Evolutionary conservation across 2,888 invertebrate genomes (phyloP).

Genomic region (Dexiosoma caninum): DNA sequence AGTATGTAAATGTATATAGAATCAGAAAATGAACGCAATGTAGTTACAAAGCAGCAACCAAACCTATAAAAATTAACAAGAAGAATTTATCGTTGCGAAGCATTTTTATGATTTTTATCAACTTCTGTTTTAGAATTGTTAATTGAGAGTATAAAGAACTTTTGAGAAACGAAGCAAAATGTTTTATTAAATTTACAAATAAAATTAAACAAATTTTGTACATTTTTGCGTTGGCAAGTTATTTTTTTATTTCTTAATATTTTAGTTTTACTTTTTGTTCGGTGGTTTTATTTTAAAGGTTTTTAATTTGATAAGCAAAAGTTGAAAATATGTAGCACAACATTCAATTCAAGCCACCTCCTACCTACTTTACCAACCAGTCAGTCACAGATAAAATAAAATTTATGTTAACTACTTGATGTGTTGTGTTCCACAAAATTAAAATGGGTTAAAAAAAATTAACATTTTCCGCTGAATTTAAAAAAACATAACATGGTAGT

Average conservation of each 20-base stretch:
- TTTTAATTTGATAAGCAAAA: slow-evolving; percentile 21
- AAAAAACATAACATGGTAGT: not conserved
- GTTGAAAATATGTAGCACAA: slow-evolving; percentile 6
- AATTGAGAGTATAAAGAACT: slow-evolving; percentile 55
- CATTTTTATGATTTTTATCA: slow-evolving; percentile 57
- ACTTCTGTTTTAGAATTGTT: slow-evolving; percentile 59
- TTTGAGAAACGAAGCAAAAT: slow-evolving; percentile 22
- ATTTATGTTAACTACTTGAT: slow-evolving; percentile 37
- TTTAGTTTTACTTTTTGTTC: slow-evolving; percentile 21
- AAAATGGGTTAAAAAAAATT: slow-evolving; percentile 60
- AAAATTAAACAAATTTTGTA: not conserved
- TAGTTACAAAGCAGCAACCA: not conserved
- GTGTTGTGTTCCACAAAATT: not conserved
- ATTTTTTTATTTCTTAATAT: not conserved
- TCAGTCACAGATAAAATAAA: slow-evolving; percentile 50
- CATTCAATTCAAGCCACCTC: slow-evolving; percentile 47
- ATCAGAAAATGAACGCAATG: not conserved
- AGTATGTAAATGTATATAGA: not conserved
- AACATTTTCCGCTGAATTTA: slow-evolving; percentile 37
- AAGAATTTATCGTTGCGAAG: slow-evolving; percentile 43
- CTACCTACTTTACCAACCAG: slow-evolving; percentile 50
- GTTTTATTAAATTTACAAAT: not conserved
- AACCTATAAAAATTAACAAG: slow-evolving; percentile 25
- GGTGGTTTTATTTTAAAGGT: slow-evolving; percentile 26
- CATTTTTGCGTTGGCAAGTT: slow-evolving; percentile 34